phyloP scores from a whole-genome alignment of 2,113 vertebrate genomes.

The Choloepus hoffmanni region DNA sequence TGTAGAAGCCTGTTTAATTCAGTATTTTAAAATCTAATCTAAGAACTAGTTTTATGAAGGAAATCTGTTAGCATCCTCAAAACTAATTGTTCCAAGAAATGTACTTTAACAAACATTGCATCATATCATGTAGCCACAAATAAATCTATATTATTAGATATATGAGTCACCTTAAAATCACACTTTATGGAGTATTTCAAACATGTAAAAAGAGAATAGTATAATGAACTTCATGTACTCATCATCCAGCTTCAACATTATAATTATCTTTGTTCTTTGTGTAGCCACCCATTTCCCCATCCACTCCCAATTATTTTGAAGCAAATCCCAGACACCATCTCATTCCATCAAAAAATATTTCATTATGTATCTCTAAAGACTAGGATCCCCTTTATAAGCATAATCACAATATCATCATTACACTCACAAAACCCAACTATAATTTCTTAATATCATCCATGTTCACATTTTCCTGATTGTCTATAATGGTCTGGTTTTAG shows the following conservation, averaged over 20 bases:
- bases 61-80: neutral
- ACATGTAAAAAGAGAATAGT: neutral
- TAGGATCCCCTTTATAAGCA: neutral
- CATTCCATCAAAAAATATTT: constrained; percentile 20
- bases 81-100: neutral
- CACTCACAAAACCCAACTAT: neutral
- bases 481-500: neutral
- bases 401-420: neutral
- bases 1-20: neutral
- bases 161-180: neutral
- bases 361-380: neutral
- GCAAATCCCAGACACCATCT: neutral
- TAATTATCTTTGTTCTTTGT: neutral
- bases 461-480: neutral
- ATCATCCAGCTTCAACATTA: neutral
- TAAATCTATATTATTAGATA: neutral
- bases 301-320: constrained; percentile 11
- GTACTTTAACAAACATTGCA: neutral
- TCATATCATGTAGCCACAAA: neutral
- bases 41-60: neutral
- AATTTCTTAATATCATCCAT: neutral
- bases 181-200: neutral
- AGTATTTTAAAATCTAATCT: neutral
- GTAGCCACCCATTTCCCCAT: neutral
- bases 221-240: neutral